phyloP scores from a whole-genome alignment of 2,888 invertebrate species.

The Crocallis elinguaria region DNA sequence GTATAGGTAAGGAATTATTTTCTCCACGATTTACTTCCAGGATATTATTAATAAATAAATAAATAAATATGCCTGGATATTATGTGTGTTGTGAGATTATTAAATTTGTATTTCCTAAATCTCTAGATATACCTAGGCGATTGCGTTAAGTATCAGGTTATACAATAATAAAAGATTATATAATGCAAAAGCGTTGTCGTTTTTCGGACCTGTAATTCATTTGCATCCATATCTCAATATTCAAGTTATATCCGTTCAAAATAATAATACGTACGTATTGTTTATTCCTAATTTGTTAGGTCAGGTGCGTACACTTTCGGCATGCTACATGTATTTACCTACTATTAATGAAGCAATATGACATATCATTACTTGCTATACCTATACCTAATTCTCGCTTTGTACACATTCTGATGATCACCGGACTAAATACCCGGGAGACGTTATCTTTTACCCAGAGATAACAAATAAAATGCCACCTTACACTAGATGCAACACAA shows the following conservation, averaged over 20 bases:
- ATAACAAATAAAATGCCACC: conserved; percentile 20
- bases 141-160: too few relatives aligned
- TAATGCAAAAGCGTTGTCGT: too few relatives aligned
- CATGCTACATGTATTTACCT: background rate
- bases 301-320: conserved; percentile 20
- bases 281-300: conserved; percentile 37
- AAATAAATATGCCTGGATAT: too few relatives aligned
- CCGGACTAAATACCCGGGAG: conserved; percentile 20
- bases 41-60: too few relatives aligned
- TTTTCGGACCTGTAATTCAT: conserved; percentile 20
- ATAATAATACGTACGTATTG: conserved; percentile 26
- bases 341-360: too few relatives aligned
- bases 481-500: conserved; percentile 22
- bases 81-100: too few relatives aligned
- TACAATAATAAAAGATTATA: too few relatives aligned
- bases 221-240: conserved; percentile 31
- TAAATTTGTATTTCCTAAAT: too few relatives aligned
- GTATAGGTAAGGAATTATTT: too few relatives aligned
- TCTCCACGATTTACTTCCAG: too few relatives aligned
- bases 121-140: too few relatives aligned
- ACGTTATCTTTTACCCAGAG: conserved; percentile 11
- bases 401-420: background rate
- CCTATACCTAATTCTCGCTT: background rate
- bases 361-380: background rate
- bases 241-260: conserved; percentile 34